These are phyloP conservation scores for Scolopax bukidnonensis DNA, from an alignment of 2,797 vertebrate species.

Conservation along the genomic window DNA sequence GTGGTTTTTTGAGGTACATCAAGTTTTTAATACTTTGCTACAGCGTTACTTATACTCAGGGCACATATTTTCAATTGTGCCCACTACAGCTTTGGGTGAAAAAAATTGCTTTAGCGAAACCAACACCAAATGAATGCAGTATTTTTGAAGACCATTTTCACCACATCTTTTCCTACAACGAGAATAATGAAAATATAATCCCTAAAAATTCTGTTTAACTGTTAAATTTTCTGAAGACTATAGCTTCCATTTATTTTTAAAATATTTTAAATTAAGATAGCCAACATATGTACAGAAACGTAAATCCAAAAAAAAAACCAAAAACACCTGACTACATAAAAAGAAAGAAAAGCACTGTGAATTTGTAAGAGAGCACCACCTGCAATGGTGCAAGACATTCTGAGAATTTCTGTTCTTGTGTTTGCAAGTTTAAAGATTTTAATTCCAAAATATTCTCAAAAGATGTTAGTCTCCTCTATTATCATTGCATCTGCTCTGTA, in stretches of 20 bases:
- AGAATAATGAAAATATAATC: background rate
- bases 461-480: background rate
- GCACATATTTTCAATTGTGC: background rate
- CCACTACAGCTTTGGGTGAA: background rate
- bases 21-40: background rate
- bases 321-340: background rate
- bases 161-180: background rate
- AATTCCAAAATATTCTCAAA: background rate
- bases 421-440: background rate
- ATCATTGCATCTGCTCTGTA: background rate
- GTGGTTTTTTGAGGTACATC: background rate
- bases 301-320: background rate
- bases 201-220: background rate
- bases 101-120: background rate
- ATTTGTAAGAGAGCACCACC: background rate
- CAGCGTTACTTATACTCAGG: background rate
- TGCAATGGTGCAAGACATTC: background rate
- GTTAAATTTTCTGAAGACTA: background rate
- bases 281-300: background rate
- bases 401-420: background rate
- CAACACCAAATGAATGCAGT: background rate
- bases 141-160: background rate
- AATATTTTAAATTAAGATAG: background rate
- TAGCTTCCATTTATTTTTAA: background rate
- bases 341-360: background rate